These are phyloP conservation scores for Apocheima hispidaria DNA, from an alignment of 2,888 invertebrate genomes.

Conservation along the genomic window DNA sequence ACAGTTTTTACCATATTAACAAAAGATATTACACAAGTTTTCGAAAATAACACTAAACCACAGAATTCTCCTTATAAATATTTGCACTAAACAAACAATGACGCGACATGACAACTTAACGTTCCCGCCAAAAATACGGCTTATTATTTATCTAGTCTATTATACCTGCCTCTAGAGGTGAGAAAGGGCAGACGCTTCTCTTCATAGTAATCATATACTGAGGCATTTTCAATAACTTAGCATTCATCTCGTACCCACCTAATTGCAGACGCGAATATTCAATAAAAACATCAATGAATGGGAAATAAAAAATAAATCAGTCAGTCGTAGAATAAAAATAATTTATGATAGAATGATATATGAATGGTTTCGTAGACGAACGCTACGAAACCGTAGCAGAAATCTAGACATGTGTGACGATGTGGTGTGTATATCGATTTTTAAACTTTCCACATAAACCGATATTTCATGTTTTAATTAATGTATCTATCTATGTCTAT, in stretches of 20 bases:
- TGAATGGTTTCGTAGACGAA: slow-evolving; percentile 1
- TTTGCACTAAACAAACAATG: no score
- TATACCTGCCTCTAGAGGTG: neutral
- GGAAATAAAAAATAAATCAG: no score
- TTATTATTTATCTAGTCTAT: neutral
- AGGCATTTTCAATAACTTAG: slow-evolving; percentile 12
- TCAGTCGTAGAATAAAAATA: no score
- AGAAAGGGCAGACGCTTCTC: slow-evolving; percentile 16
- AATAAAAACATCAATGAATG: no score
- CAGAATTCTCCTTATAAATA: no score
- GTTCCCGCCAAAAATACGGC: no score
- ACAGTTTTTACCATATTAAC: no score
- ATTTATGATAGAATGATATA: no score
- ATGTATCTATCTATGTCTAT: neutral
- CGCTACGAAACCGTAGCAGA: slow-evolving; percentile 18
- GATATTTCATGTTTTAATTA: neutral
- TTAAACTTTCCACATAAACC: neutral
- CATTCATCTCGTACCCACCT: neutral
- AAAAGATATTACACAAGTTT: no score
- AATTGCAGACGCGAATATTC: slow-evolving; percentile 4
- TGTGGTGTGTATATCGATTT: neutral
- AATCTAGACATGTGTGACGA: slow-evolving; percentile 1
- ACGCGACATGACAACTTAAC: no score
- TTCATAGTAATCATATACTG: slow-evolving; percentile 2
- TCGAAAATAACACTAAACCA: no score